Evolutionary conservation across 1,140 invertebrate genomes (phyloP), one percentile per base, ranked within the genome.

Genomic region (Bilobella aurantiaca): DNA sequence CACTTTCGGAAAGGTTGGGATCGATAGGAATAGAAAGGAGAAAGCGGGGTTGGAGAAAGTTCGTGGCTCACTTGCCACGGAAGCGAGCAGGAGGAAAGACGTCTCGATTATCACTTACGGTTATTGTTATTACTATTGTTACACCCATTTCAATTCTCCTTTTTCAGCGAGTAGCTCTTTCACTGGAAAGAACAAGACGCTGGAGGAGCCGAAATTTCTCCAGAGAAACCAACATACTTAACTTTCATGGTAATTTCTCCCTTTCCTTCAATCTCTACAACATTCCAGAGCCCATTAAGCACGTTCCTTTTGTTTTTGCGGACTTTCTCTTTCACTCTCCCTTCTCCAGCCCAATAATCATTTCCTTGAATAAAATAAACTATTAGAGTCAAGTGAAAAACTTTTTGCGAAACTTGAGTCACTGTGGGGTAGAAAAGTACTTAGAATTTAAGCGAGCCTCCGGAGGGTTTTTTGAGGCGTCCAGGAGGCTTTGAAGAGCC

Each of bases 81-180:
- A 23, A 53, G 21, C 5, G 49, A 53, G 49, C 12, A 53, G 49
- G 49, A 53, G 49, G 25, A 53, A 53, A 18, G 34, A 8, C 34
- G 34, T 18, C 18, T 42, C 18, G 8, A 42, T 42, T 18, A 8
- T 42, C 34, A 8, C 18, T 42, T 8, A 42, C 23, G 14, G 12
- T 53, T 53, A 53, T 53, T 53, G 49, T 53, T 53, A 53, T 53
- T 53, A 53, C 49, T 14, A 53, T 53, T 53, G 49, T 8, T 8
- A 53, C 49, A 53, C 12, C 8, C 14, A 53, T 53, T 53, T 53
- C 49, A 12, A 53, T 53, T 53, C 3, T 5, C 14, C 14, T 23
- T 53, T 23, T n/a, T n/a, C n/a, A n/a, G n/a, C 34, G 18, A 42
- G 34, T 42, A 18, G 8, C 34, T 42, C 34, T 8, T 42, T 42